Conservation (phyloP, 2,888 invertebrate genomes). For the Bibio marci region DNA sequence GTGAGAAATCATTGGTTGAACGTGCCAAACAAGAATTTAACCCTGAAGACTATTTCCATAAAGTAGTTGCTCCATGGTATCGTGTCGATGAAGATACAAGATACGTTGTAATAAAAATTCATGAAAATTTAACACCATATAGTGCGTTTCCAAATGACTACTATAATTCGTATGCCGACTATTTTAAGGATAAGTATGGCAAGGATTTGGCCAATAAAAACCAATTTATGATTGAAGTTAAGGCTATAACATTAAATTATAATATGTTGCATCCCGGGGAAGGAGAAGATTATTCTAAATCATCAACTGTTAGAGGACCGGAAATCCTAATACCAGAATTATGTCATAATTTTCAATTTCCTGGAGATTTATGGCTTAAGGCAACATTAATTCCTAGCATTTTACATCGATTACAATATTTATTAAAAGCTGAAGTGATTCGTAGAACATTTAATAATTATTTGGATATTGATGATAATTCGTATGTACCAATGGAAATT, state of each 20-base stretch:
- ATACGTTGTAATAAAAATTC: slow-evolving; percentile 54
- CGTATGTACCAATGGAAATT: slow-evolving; percentile 15
- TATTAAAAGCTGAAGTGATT: slow-evolving; percentile 23
- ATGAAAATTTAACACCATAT: slow-evolving; percentile 42
- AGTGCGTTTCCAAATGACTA: slow-evolving; percentile 47
- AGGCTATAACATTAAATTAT: slow-evolving; percentile 24
- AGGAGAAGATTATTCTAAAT: slow-evolving; percentile 1
- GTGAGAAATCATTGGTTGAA: slow-evolving; percentile 31
- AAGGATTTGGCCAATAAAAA: slow-evolving; percentile 34
- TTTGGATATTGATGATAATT: slow-evolving; percentile 14
- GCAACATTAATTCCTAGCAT: slow-evolving; percentile 69
- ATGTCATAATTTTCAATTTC: slow-evolving; percentile 53
- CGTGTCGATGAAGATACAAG: slow-evolving; percentile 32
- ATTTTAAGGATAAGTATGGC: slow-evolving; percentile 57
- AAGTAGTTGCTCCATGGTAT: slow-evolving; percentile 80
- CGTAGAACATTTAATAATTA: slow-evolving; percentile 25
- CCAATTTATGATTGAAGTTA: slow-evolving; percentile 71
- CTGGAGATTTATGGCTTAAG: slow-evolving; percentile 69
- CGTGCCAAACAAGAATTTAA: slow-evolving; percentile 34
- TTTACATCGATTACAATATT: slow-evolving; percentile 43
- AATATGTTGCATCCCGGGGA: slow-evolving; percentile 22
- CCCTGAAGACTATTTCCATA: slow-evolving; percentile 44
- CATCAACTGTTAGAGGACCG: slow-evolving; percentile 32
- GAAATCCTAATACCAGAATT: slow-evolving; percentile 78
- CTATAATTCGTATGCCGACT: slow-evolving; percentile 48